Evolutionary conservation across 2,113 vertebrate genomes (phyloP).

Genomic region (Anguilla rostrata): DNA sequence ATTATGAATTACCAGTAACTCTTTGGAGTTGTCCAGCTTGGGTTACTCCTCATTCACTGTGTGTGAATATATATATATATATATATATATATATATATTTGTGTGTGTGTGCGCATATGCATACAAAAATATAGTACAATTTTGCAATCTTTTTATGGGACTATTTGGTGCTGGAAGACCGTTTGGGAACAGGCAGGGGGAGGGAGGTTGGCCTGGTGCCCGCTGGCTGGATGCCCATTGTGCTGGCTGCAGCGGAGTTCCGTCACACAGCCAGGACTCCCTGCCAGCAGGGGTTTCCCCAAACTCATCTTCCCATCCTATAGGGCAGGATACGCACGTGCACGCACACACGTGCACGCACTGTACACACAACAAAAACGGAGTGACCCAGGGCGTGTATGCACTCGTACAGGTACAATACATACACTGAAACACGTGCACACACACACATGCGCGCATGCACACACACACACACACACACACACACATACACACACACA

Average conservation of each 20-base stretch:
- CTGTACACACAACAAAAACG: conserved; percentile 12
- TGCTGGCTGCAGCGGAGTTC: conserved; percentile 63
- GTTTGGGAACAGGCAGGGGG: conserved; percentile 8
- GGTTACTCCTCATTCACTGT: not conserved
- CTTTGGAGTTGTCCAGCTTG: too few species aligned
- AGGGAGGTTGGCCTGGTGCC: conserved; percentile 58
- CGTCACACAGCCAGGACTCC: conserved; percentile 67
- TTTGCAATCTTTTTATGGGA: not conserved
- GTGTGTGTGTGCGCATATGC: not conserved
- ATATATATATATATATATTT: not conserved
- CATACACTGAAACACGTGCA: not conserved
- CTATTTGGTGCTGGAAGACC: not conserved
- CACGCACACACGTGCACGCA: conserved; percentile 17
- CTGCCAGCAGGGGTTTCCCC: conserved; percentile 74
- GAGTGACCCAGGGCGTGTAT: not conserved
- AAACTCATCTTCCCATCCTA: conserved; percentile 48
- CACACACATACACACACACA: too few species aligned
- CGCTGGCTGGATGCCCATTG: conserved; percentile 65
- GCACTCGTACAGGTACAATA: not conserved
- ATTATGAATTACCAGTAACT: too few species aligned
- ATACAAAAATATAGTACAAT: not conserved
- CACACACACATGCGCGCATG: not conserved
- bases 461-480: not conserved
- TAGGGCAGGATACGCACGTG: conserved; percentile 37
- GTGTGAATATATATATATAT: not conserved